Evolutionary conservation across 2,888 invertebrate species (phyloP).

Genomic region (Zygothrica quintamaculata): DNA sequence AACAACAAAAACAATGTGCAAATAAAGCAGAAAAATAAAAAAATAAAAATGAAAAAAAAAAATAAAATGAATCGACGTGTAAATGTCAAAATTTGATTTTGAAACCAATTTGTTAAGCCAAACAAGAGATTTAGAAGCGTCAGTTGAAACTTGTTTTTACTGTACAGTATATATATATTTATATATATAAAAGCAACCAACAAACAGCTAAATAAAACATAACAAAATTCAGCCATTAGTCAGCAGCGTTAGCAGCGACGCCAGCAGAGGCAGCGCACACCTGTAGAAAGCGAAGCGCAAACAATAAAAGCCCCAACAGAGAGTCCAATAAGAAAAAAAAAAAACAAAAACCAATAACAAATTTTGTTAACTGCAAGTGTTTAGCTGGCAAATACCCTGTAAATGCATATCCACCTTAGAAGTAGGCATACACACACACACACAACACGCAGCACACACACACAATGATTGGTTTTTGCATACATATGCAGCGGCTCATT

Average conservation of each 20-base stretch:
- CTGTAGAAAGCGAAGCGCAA: constrained; percentile 71
- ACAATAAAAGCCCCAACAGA: constrained; percentile 44
- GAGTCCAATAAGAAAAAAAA: constrained; percentile 44
- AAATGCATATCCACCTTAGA: no score
- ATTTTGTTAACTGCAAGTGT: neutral
- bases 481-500: no score
- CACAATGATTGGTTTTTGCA: no score
- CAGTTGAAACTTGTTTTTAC: constrained; percentile 48
- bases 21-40: constrained; percentile 27
- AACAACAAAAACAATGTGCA: constrained; percentile 4
- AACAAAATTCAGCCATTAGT: constrained; percentile 58
- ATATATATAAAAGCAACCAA: constrained; percentile 32
- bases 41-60: constrained; percentile 32
- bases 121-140: constrained; percentile 23
- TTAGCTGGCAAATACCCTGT: no score
- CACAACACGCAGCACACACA: no score
- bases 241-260: constrained; percentile 34
- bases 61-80: constrained; percentile 8
- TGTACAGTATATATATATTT: neutral
- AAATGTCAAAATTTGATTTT: constrained; percentile 47
- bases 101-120: constrained; percentile 25
- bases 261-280: constrained; percentile 50
- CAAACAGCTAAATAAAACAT: constrained; percentile 28
- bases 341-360: neutral
- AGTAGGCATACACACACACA: no score